These are phyloP conservation scores for Leptocoma aspasia DNA, from an alignment of 2,113 vertebrate species.

Conservation along the genomic window DNA sequence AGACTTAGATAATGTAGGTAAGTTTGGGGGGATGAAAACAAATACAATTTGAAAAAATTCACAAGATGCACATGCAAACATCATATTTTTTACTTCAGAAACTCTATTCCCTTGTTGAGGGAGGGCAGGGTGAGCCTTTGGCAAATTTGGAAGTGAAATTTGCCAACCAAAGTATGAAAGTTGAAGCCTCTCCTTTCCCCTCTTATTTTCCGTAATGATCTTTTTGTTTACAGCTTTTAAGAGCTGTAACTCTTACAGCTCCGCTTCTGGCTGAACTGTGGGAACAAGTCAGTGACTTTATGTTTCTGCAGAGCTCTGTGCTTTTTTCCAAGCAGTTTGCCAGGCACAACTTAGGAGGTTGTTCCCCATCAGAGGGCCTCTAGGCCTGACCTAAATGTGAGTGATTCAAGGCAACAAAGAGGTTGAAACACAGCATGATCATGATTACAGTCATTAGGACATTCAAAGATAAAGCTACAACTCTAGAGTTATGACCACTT, in stretches of 20 bases:
- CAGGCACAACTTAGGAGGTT: background rate
- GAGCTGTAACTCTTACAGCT: background rate
- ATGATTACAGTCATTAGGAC: slow-evolving; percentile 33
- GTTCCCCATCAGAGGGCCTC: background rate
- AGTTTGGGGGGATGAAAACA: background rate
- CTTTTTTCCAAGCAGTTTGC: background rate
- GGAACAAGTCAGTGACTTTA: background rate
- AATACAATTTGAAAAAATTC: background rate
- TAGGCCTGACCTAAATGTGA: background rate
- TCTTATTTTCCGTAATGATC: background rate
- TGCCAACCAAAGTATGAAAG: background rate
- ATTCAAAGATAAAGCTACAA: background rate
- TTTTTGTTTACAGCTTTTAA: background rate
- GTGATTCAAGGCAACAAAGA: slow-evolving; percentile 16
- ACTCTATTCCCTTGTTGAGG: background rate
- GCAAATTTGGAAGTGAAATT: background rate
- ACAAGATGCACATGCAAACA: background rate
- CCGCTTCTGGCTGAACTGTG: background rate
- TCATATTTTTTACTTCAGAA: background rate
- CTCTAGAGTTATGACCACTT: background rate
- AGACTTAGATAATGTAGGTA: background rate
- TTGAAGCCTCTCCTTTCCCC: background rate
- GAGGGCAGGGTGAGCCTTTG: background rate
- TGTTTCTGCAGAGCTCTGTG: background rate
- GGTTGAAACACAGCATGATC: background rate